Conservation (phyloP, 1,140 invertebrate species). For the Bactericera cockerelli region DNA sequence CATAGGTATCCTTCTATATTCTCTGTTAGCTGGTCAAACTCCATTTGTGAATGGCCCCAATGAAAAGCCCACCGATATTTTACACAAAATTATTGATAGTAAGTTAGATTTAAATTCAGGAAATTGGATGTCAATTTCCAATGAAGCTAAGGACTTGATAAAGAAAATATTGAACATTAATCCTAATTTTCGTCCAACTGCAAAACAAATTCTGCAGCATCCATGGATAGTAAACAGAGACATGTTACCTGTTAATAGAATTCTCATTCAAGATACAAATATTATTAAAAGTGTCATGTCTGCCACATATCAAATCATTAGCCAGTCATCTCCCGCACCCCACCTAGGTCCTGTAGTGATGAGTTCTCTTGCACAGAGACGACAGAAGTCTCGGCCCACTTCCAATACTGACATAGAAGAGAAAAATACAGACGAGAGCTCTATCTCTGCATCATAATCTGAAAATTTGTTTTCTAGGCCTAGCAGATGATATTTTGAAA, state of each 20-base stretch:
- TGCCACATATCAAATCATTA: slow-evolving; percentile 69
- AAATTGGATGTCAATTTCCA: slow-evolving; percentile 60
- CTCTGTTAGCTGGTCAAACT: slow-evolving; percentile 90
- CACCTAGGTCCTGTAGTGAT: slow-evolving; percentile 69
- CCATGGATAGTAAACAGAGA: slow-evolving; percentile 57
- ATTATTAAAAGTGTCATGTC: slow-evolving; percentile 49
- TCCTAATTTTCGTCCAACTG: slow-evolving; percentile 68
- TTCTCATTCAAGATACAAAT: slow-evolving; percentile 28
- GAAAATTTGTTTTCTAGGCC: too few relatives aligned
- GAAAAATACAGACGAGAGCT: not conserved
- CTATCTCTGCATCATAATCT: too few relatives aligned
- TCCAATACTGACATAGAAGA: slow-evolving; percentile 21
- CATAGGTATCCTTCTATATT: slow-evolving; percentile 87
- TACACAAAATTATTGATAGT: slow-evolving; percentile 80
- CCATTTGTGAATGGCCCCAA: slow-evolving; percentile 85
- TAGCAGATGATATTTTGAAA: too few relatives aligned
- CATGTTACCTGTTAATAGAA: slow-evolving; percentile 35
- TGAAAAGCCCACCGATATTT: slow-evolving; percentile 81
- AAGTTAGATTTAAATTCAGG: slow-evolving; percentile 60
- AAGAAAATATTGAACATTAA: slow-evolving; percentile 87
- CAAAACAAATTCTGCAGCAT: slow-evolving; percentile 68
- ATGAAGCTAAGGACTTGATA: slow-evolving; percentile 69
- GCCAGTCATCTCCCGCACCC: slow-evolving; percentile 52
- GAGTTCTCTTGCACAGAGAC: slow-evolving; percentile 65
- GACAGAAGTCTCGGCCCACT: slow-evolving; percentile 29